A percentile compares a stretch with the other conserved stretches of the same genome.
Evolutionary conservation across 2,797 vertebrate species (phyloP).

Genomic region (Fratercula arctica): DNA sequence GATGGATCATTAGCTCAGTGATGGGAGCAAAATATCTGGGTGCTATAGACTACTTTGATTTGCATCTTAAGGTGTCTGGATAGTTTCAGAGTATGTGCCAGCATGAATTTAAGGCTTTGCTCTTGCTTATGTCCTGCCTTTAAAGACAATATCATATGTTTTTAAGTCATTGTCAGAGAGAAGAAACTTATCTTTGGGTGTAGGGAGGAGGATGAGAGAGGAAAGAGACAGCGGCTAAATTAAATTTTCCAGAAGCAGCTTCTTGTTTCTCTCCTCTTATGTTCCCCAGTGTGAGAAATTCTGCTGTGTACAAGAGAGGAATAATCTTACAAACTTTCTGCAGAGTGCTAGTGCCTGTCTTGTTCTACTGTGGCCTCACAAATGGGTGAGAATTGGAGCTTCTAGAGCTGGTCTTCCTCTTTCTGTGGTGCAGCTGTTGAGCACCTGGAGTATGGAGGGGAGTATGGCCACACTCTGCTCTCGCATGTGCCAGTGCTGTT

Average conservation of each 20-base stretch:
- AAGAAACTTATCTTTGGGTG: background rate
- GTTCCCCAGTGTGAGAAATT: background rate
- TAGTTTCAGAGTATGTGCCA: background rate
- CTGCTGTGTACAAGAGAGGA: background rate
- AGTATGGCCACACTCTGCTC: background rate
- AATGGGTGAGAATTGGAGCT: background rate
- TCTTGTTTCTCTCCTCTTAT: background rate
- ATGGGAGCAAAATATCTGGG: background rate
- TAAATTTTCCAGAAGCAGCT: background rate
- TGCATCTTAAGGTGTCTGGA: background rate
- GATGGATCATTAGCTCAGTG: background rate
- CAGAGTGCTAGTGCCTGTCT: background rate
- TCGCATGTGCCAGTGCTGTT: background rate
- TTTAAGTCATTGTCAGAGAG: background rate
- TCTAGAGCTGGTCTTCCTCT: background rate
- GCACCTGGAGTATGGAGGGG: background rate
- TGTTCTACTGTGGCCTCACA: background rate
- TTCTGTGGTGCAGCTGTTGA: background rate
- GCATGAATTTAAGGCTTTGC: background rate
- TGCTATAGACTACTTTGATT: background rate
- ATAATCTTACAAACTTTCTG: background rate
- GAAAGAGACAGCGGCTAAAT: background rate
- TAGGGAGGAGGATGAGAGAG: background rate
- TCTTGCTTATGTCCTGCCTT: background rate
- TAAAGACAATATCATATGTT: background rate